phyloP scores from a whole-genome alignment of 2,797 vertebrate species.

The Enteromius paludinosus region DNA sequence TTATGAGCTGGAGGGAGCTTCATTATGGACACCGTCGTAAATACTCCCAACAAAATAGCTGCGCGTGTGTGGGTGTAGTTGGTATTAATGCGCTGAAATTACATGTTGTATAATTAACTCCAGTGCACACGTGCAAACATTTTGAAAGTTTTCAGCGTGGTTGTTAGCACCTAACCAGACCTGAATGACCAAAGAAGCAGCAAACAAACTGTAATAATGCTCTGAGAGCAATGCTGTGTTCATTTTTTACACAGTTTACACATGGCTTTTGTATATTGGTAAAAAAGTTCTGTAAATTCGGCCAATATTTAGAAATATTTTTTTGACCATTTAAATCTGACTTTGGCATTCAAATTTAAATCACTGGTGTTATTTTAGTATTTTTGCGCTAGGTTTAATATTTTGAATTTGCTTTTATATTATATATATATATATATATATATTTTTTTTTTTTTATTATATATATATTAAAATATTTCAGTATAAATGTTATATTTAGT shows the following conservation, averaged over 20 bases:
- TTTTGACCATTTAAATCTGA: not conserved
- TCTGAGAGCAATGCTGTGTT: slow-evolving; percentile 6
- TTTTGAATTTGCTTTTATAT: not conserved
- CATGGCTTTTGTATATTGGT: not conserved
- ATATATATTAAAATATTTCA: too few species aligned
- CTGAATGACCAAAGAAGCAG: slow-evolving; percentile 52
- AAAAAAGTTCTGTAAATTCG: not conserved
- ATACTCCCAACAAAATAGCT: slow-evolving; percentile 43
- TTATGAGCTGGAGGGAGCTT: slow-evolving; percentile 64
- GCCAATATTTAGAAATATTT: not conserved
- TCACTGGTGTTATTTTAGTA: not conserved
- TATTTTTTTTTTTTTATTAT: too few species aligned
- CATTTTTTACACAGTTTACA: not conserved
- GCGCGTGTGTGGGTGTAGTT: slow-evolving; percentile 42
- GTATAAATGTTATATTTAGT: too few species aligned
- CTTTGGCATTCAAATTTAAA: too few species aligned
- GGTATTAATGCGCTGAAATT: slow-evolving; percentile 54
- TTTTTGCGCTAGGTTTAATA: not conserved
- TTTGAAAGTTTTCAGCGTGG: slow-evolving; percentile 18
- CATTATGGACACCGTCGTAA: slow-evolving; percentile 44
- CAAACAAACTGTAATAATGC: slow-evolving; percentile 67
- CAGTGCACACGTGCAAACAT: slow-evolving; percentile 20
- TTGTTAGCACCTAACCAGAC: slow-evolving; percentile 13
- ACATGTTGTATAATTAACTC: slow-evolving; percentile 29
- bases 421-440: not conserved